Percentiles rank a stretch among this genome's conserved stretches.
Evolutionary conservation across 2,888 invertebrate species (phyloP).

Genomic region (Hydriomena furcata): DNA sequence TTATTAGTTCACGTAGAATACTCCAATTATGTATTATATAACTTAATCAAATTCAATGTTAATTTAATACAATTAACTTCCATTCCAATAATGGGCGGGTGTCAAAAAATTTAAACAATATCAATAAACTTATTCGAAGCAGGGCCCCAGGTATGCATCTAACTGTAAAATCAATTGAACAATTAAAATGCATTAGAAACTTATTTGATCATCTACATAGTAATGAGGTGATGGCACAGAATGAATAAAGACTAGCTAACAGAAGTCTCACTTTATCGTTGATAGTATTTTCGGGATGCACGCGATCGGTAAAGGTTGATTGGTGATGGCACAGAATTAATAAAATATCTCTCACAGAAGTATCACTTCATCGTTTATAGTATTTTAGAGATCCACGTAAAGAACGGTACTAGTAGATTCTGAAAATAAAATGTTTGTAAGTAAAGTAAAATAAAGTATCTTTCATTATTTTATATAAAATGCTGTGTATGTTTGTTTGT

Average conservation of each 20-base stretch:
- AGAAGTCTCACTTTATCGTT: not conserved
- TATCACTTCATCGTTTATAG: too few relatives aligned
- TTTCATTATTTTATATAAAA: too few relatives aligned
- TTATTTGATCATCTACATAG: conserved; percentile 33
- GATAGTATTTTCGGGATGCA: too few relatives aligned
- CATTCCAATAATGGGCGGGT: conserved; percentile 20
- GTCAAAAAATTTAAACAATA: conserved; percentile 20
- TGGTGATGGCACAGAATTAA: too few relatives aligned
- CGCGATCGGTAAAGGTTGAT: too few relatives aligned
- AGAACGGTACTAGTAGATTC: too few relatives aligned
- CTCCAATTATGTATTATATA: conserved; percentile 6
- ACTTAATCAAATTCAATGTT: conserved; percentile 18
- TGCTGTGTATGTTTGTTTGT: too few relatives aligned
- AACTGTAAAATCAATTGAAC: conserved; percentile 25
- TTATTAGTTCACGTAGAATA: not conserved
- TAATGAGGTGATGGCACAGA: conserved; percentile 21
- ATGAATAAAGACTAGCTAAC: not conserved
- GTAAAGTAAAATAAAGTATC: too few relatives aligned
- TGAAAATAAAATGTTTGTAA: too few relatives aligned
- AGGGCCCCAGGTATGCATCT: conserved; percentile 12
- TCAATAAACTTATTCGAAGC: conserved; percentile 24
- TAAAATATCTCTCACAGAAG: too few relatives aligned
- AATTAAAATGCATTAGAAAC: conserved; percentile 29
- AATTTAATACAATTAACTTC: conserved; percentile 25
- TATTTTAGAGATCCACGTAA: too few relatives aligned